phyloP scores from a whole-genome alignment of 2,888 invertebrate genomes.

The Cacoxenus indagator region DNA sequence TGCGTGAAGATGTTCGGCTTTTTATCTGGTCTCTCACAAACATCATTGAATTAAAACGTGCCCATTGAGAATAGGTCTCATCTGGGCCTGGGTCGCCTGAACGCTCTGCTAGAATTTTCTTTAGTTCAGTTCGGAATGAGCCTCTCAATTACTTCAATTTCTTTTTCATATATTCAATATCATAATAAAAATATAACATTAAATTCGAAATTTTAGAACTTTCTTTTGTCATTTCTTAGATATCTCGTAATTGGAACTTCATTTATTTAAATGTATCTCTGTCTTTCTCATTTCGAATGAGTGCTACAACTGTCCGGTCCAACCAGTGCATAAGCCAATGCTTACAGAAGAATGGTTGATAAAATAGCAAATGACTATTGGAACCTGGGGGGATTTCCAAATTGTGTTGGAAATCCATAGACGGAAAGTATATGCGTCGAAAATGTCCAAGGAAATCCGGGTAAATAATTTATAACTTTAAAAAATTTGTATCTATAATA shows the following conservation, averaged over 20 bases:
- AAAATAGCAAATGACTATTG: constrained; percentile 28
- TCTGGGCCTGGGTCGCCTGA: constrained; percentile 26
- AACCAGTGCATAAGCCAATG: constrained; percentile 31
- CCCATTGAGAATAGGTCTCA: constrained; percentile 19
- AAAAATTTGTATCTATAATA: constrained; percentile 32
- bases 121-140: constrained; percentile 32
- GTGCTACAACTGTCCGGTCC: constrained; percentile 32
- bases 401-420: constrained; percentile 53
- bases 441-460: constrained; percentile 49
- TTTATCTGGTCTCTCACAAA: constrained; percentile 29
- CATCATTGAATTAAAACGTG: constrained; percentile 19
- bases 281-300: constrained; percentile 31
- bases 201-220: background rate
- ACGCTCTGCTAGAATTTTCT: constrained; percentile 27
- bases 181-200: constrained; percentile 16
- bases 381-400: constrained; percentile 36
- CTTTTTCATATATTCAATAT: constrained; percentile 23
- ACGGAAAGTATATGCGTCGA: constrained; percentile 54
- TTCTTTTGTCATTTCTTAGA: constrained; percentile 14
- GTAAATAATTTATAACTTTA: constrained; percentile 56
- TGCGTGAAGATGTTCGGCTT: constrained; percentile 23
- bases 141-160: constrained; percentile 32
- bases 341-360: constrained; percentile 29
- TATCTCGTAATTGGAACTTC: constrained; percentile 28
- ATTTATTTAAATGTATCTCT: constrained; percentile 27